phyloP scores from a whole-genome alignment of 2,113 vertebrate species.

The Phalacrocorax brasilianus region DNA sequence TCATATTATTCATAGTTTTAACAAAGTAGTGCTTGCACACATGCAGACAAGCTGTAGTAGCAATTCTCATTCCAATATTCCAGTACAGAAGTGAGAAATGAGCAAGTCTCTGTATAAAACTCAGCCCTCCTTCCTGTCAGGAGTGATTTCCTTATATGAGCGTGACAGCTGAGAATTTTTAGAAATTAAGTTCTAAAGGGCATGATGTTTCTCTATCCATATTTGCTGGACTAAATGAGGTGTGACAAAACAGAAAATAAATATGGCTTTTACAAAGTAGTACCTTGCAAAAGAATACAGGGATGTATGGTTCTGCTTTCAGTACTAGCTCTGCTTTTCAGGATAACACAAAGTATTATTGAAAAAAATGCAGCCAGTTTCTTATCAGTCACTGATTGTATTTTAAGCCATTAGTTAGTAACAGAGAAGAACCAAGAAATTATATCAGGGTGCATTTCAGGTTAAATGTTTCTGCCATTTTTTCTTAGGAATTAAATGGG shows the following conservation, averaged over 20 bases:
- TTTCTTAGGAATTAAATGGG: not conserved
- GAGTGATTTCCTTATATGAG: not conserved
- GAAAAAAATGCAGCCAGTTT: not conserved
- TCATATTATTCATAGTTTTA: not conserved
- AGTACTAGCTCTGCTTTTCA: not conserved
- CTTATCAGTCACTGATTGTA: not conserved
- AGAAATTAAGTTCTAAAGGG: not conserved
- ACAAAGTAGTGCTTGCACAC: not conserved
- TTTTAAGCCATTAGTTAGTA: not conserved
- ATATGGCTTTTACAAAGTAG: not conserved
- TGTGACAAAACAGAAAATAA: not conserved
- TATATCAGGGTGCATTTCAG: not conserved
- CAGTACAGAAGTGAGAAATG: not conserved
- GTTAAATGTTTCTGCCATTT: not conserved
- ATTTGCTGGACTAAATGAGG: not conserved
- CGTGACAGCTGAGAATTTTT: not conserved
- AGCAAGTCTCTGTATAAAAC: not conserved
- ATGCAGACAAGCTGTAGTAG: not conserved
- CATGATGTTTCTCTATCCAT: not conserved
- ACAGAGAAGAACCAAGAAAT: not conserved
- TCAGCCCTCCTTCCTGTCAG: not conserved
- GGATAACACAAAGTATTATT: not conserved
- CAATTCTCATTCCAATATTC: not conserved
- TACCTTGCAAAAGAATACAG: not conserved
- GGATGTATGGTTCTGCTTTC: not conserved